These are phyloP conservation scores for Archips xylosteana DNA, from an alignment of 2,888 invertebrate genomes.

Conservation along the genomic window DNA sequence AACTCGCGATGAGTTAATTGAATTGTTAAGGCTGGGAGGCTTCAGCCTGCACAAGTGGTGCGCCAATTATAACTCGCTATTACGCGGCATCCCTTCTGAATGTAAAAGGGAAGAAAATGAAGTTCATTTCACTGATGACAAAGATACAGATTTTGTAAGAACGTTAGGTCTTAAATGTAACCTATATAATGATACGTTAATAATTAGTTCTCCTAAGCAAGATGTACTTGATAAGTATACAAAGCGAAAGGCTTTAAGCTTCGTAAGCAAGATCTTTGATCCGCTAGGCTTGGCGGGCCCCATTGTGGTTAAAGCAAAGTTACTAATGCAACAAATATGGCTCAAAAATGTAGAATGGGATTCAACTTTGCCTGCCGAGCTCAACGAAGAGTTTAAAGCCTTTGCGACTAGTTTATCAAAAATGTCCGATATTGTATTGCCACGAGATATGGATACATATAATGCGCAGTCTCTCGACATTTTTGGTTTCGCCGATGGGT, in stretches of 20 bases:
- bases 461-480: not conserved
- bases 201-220: slow-evolving; percentile 8
- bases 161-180: slow-evolving; percentile 12
- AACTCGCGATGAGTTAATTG: not conserved
- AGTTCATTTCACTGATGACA: not conserved
- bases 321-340: slow-evolving; percentile 43
- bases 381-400: slow-evolving; percentile 29
- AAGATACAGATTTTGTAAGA: slow-evolving; percentile 4
- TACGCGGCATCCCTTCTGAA: slow-evolving; percentile 14
- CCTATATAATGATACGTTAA: not conserved
- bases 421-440: slow-evolving; percentile 36
- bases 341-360: slow-evolving; percentile 37
- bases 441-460: not conserved
- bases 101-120: not conserved
- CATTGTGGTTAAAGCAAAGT: slow-evolving; percentile 30
- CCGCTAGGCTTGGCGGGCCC: slow-evolving; percentile 1
- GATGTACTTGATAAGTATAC: not conserved
- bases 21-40: not conserved
- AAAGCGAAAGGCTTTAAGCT: slow-evolving; percentile 34
- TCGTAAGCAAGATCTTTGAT: slow-evolving; percentile 42
- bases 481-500: not conserved
- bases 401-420: slow-evolving; percentile 30
- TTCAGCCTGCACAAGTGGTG: slow-evolving; percentile 20
- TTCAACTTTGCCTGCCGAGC: slow-evolving; percentile 3
- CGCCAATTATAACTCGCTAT: slow-evolving; percentile 9